A percentile compares a stretch with the other conserved stretches of the same genome.
Conservation (phyloP, 2,797 vertebrate genomes). For the Pangasius mekongensis region DNA sequence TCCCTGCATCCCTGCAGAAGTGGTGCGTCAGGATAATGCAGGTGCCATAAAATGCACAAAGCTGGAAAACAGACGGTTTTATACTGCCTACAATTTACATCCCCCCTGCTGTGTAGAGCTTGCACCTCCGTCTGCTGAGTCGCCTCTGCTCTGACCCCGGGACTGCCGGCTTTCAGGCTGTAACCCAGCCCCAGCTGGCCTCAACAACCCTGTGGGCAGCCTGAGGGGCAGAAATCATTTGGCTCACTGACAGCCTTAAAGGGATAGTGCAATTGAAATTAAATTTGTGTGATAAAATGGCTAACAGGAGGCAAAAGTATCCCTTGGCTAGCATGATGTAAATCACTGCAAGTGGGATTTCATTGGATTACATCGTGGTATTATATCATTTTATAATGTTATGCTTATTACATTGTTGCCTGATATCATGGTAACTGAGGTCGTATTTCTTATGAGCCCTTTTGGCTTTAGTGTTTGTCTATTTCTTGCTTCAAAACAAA, state of each 20-base stretch:
- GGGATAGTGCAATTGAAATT: constrained; percentile 29
- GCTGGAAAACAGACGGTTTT: constrained; percentile 21
- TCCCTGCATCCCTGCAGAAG: constrained; percentile 40
- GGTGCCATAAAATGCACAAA: constrained; percentile 37
- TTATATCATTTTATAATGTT: constrained; percentile 12
- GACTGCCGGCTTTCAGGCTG: constrained; percentile 7
- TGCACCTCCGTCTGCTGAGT: constrained; percentile 1
- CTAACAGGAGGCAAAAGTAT: constrained; percentile 29
- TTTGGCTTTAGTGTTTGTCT: background rate
- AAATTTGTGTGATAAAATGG: constrained; percentile 1
- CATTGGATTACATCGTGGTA: constrained; percentile 8
- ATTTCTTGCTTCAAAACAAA: background rate
- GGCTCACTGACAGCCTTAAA: constrained; percentile 33
- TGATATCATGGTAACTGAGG: constrained; percentile 24
- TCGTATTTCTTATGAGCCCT: constrained; percentile 13
- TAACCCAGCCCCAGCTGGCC: constrained; percentile 32
- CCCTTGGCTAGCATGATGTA: constrained; percentile 16
- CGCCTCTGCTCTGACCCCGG: constrained; percentile 28
- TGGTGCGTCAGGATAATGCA: constrained; percentile 37
- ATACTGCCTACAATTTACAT: background rate
- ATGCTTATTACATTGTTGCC: constrained; percentile 16
- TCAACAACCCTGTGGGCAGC: constrained; percentile 32
- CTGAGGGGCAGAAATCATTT: constrained; percentile 41
- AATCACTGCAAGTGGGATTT: constrained; percentile 28
- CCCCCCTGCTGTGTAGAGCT: background rate